Percentiles rank a stretch among this genome's conserved stretches.
phyloP scores from a whole-genome alignment of 2,797 vertebrate genomes.

The Xerus rutilus region DNA sequence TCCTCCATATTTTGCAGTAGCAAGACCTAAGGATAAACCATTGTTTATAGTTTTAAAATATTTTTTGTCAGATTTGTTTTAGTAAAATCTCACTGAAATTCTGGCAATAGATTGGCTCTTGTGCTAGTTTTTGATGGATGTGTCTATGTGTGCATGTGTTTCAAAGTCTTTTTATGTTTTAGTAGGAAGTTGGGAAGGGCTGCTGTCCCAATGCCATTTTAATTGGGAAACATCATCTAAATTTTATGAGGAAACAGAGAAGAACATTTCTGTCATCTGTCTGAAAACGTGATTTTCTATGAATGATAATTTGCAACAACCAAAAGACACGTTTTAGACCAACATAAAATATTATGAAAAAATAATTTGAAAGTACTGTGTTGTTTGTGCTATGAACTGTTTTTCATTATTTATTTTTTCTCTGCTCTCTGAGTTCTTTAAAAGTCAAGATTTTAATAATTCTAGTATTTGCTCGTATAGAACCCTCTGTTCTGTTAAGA shows the following conservation, averaged over 20 bases:
- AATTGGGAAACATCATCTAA: slow-evolving; percentile 56
- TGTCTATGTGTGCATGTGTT: background rate
- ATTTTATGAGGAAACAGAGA: slow-evolving; percentile 54
- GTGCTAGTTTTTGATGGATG: background rate
- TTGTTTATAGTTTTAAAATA: background rate
- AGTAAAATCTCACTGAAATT: background rate
- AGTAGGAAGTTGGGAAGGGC: slow-evolving; percentile 4
- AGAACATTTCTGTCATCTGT: slow-evolving; percentile 37
- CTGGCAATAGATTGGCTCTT: background rate
- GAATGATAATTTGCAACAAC: slow-evolving; percentile 53
- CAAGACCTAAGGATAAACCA: background rate
- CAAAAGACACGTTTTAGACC: background rate
- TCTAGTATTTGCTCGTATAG: slow-evolving; percentile 2
- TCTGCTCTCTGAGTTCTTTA: slow-evolving; percentile 58
- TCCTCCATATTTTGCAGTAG: background rate
- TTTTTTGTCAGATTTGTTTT: slow-evolving; percentile 31
- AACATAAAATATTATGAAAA: slow-evolving; percentile 66
- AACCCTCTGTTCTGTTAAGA: background rate
- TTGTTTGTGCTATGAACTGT: slow-evolving; percentile 51
- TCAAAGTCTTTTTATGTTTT: slow-evolving; percentile 9
- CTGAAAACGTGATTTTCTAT: slow-evolving; percentile 39
- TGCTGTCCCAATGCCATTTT: slow-evolving; percentile 26
- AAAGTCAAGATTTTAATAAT: slow-evolving; percentile 63
- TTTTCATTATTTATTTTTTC: slow-evolving; percentile 73
- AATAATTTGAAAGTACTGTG: slow-evolving; percentile 43